phyloP scores from a whole-genome alignment of 2,797 vertebrate species.

The Heliangelus exortis region DNA sequence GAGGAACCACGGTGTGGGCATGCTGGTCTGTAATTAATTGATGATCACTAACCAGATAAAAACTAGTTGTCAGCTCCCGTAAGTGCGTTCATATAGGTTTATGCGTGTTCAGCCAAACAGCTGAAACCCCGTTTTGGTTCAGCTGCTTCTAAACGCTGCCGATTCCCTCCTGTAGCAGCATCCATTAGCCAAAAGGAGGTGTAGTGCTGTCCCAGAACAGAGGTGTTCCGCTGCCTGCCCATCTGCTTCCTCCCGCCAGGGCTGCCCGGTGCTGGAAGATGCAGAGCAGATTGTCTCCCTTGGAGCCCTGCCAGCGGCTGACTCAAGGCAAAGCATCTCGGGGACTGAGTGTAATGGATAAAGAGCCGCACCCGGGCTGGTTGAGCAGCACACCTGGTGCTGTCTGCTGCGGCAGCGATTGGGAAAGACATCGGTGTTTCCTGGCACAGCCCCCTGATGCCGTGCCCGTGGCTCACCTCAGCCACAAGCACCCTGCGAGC shows the following conservation, averaged over 20 bases:
- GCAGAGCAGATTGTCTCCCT: not conserved
- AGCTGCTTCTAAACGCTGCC: not conserved
- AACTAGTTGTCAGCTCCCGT: not conserved
- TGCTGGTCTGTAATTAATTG: slow-evolving; percentile 39
- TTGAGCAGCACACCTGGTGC: slow-evolving; percentile 17
- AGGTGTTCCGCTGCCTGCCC: not conserved
- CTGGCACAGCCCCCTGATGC: not conserved
- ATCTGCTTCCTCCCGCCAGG: not conserved
- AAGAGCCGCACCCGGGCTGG: not conserved
- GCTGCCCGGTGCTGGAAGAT: not conserved
- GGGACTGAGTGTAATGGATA: not conserved
- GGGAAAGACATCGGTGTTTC: not conserved
- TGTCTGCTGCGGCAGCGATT: not conserved
- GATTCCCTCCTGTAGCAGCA: not conserved
- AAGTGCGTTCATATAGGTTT: not conserved
- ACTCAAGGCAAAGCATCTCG: not conserved
- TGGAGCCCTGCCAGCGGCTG: slow-evolving; percentile 35
- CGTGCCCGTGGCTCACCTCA: not conserved
- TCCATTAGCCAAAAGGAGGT: not conserved
- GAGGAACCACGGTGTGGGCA: not conserved
- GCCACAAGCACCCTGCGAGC: not conserved
- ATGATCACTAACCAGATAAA: slow-evolving; percentile 33
- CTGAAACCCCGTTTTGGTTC: not conserved
- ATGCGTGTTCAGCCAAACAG: not conserved
- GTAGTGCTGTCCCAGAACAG: not conserved